phyloP scores from a whole-genome alignment of 2,888 invertebrate species.

The Cheilosia grossa region DNA sequence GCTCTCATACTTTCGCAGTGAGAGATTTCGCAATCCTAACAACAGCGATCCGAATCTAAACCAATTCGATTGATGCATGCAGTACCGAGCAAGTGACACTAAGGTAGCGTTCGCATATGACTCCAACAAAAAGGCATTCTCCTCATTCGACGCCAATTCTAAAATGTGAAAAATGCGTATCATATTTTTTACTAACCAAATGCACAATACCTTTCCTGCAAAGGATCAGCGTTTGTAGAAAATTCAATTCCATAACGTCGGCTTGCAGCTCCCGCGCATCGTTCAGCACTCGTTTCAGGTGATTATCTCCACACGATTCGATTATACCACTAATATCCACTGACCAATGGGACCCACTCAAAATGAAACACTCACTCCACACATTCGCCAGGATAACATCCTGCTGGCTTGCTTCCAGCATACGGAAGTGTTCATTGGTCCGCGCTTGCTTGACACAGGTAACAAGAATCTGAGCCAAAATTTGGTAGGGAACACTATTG shows the following conservation, averaged over 20 bases:
- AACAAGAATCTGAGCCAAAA: constrained; percentile 86
- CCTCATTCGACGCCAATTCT: constrained; percentile 80
- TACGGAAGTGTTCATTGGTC: constrained; percentile 84
- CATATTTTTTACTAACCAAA: not conserved
- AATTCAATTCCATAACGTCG: constrained; percentile 84
- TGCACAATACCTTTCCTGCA: constrained; percentile 83
- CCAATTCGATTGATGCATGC: constrained; percentile 81
- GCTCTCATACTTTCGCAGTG: constrained; percentile 80
- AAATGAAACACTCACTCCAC: constrained; percentile 86
- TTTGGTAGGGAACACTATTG: constrained; percentile 84
- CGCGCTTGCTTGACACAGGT: constrained; percentile 85
- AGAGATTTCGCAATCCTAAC: constrained; percentile 80
- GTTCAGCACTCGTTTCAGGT: constrained; percentile 81
- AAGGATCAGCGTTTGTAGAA: constrained; percentile 84
- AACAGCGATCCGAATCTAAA: constrained; percentile 81
- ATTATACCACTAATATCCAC: constrained; percentile 82
- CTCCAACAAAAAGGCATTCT: constrained; percentile 80
- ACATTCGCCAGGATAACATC: constrained; percentile 85
- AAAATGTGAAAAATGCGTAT: constrained; percentile 16
- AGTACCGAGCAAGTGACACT: constrained; percentile 81
- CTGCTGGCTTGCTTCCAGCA: constrained; percentile 84
- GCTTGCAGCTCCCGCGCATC: constrained; percentile 82
- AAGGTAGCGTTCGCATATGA: constrained; percentile 80
- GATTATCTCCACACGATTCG: constrained; percentile 80
- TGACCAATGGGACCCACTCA: constrained; percentile 86